Conservation (phyloP, 2,888 invertebrate species). For the Cylindroiulus punctatus region DNA sequence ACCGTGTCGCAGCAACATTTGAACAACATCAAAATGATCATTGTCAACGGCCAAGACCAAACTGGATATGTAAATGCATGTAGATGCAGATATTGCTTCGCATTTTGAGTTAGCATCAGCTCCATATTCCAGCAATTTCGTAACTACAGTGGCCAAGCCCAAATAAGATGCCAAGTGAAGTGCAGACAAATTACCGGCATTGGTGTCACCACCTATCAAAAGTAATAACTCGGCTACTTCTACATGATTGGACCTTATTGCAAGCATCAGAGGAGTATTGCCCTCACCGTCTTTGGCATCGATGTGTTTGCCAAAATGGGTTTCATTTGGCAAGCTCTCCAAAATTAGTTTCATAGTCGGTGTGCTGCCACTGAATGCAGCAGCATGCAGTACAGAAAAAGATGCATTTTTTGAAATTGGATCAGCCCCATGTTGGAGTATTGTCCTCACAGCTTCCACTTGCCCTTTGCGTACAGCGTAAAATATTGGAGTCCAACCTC, state of each 20-base stretch:
- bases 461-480: not conserved
- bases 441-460: not conserved
- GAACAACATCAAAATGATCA: not conserved
- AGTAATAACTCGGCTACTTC: not conserved
- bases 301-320: not conserved
- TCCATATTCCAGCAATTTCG: slow-evolving; percentile 75
- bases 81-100: slow-evolving; percentile 66
- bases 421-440: not conserved
- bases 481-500: not conserved
- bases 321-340: not conserved
- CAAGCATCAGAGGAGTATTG: not conserved
- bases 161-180: slow-evolving; percentile 72
- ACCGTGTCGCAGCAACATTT: not conserved
- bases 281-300: not conserved
- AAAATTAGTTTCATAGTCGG: not conserved
- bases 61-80: not conserved
- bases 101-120: slow-evolving; percentile 76
- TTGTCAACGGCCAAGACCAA: no score
- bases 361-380: not conserved
- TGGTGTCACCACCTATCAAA: slow-evolving; percentile 70
- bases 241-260: not conserved
- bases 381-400: not conserved
- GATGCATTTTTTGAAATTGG: not conserved
- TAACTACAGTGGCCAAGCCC: slow-evolving; percentile 72
- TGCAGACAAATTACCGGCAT: slow-evolving; percentile 62